Percentiles rank a stretch among this genome's conserved stretches.
These are phyloP conservation scores for Drosophila lini DNA, from an alignment of 1,140 invertebrate species.

Conservation along the genomic window DNA sequence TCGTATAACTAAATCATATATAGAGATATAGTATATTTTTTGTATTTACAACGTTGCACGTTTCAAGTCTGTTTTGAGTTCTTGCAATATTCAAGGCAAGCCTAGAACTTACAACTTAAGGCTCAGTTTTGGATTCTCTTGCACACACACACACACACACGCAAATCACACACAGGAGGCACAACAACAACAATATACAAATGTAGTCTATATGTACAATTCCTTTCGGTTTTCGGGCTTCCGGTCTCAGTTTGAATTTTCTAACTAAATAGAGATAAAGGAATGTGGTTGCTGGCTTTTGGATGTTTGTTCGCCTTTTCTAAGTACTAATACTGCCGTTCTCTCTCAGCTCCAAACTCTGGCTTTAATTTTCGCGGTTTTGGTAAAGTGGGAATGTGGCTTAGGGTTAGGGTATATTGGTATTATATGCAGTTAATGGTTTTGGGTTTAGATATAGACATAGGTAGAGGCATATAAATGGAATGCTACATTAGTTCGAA, in stretches of 20 bases:
- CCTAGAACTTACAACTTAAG: background rate
- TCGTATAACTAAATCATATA: constrained; percentile 10
- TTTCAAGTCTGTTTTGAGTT: constrained; percentile 48
- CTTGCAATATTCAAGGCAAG: background rate
- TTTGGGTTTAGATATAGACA: background rate
- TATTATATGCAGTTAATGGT: background rate
- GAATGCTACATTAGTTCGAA: constrained; percentile 64
- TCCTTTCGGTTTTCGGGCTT: background rate
- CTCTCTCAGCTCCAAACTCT: constrained; percentile 8
- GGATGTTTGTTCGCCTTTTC: constrained; percentile 37
- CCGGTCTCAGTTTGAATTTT: no score
- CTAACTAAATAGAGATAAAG: constrained; percentile 41
- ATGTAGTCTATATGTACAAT: constrained; percentile 21
- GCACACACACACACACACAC: background rate
- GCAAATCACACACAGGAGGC: constrained; percentile 8
- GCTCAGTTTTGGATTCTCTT: constrained; percentile 1
- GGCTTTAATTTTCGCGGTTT: background rate
- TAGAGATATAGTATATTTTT: constrained; percentile 16
- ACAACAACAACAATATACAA: constrained; percentile 1
- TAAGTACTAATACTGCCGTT: constrained; percentile 61
- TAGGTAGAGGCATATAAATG: constrained; percentile 47
- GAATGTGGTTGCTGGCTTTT: constrained; percentile 35
- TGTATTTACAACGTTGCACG: constrained; percentile 55
- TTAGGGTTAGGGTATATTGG: constrained; percentile 6
- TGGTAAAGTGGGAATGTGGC: constrained; percentile 5